A percentile compares a stretch with the other conserved stretches of the same genome.
These are phyloP conservation scores for Sanderia malayensis DNA, from an alignment of 30 jellyfish, hydroid and myxozoan genomes.

Conservation along the genomic window DNA sequence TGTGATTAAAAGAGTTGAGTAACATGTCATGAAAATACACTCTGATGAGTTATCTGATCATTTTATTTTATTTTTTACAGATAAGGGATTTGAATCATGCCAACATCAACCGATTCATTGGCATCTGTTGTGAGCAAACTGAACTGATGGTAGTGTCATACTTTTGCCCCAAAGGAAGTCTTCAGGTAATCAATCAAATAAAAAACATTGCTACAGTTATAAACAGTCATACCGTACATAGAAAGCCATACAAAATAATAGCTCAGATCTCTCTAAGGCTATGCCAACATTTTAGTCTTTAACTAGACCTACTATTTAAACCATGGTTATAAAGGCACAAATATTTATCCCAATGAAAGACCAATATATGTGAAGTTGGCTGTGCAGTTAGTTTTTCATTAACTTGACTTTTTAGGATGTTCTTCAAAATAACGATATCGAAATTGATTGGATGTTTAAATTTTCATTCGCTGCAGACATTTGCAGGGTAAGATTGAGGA, in stretches of 20 bases:
- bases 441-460: slow-evolving; percentile 96
- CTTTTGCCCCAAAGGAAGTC: slow-evolving; percentile 84
- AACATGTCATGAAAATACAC: no score
- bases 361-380: no score
- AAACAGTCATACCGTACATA: no score
- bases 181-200: slow-evolving; percentile 77
- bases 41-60: background rate
- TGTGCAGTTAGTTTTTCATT: no score
- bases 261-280: no score
- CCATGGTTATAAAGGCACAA: no score
- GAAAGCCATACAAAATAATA: no score
- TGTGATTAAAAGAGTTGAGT: no score
- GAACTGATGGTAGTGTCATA: slow-evolving; percentile 62
- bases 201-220: no score
- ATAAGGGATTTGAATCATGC: slow-evolving; percentile 62
- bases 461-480: slow-evolving; percentile 87
- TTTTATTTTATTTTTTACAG: slow-evolving; percentile 15
- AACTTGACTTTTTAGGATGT: slow-evolving; percentile 54
- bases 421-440: slow-evolving; percentile 80
- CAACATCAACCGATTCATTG: slow-evolving; percentile 74
- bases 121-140: slow-evolving; percentile 40
- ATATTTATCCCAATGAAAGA: no score
- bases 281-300: no score
- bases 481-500: slow-evolving; percentile 77
- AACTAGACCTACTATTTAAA: no score